Percentiles rank a stretch among this genome's conserved stretches.
These are phyloP conservation scores for Saccostrea glomerata DNA, from an alignment of 1,140 invertebrate genomes.

Conservation along the genomic window DNA sequence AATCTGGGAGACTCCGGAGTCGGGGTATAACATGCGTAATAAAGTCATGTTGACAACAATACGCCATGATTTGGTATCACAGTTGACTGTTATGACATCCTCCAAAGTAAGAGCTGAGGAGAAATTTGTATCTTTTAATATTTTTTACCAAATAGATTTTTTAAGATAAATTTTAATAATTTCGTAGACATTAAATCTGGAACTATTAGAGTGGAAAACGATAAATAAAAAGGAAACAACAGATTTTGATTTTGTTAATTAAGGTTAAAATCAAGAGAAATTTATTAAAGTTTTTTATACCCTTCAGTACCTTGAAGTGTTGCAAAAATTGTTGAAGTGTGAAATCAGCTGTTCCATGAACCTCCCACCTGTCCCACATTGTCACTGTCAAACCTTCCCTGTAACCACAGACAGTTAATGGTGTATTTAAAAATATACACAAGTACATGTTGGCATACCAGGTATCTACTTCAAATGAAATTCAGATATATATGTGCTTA, in stretches of 20 bases:
- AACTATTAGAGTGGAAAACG: too few species aligned
- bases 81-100: conserved; percentile 41
- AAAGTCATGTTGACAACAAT: conserved; percentile 52
- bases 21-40: conserved; percentile 40
- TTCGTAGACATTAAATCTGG: too few species aligned
- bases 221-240: too few species aligned
- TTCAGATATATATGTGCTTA: neutral
- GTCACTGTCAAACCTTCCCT: conserved; percentile 75
- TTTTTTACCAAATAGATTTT: neutral
- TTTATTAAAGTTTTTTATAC: too few species aligned
- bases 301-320: conserved; percentile 71
- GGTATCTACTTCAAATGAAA: neutral
- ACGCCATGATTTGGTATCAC: conserved; percentile 45
- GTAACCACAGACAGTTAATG: conserved; percentile 44
- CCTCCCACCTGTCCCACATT: conserved; percentile 78
- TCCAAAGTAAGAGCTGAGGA: conserved; percentile 45
- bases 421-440: too few species aligned
- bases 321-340: conserved; percentile 77
- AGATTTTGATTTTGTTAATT: too few species aligned
- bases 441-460: neutral
- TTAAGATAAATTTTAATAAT: too few species aligned
- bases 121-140: neutral
- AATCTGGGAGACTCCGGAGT: conserved; percentile 46
- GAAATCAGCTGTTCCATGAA: conserved; percentile 72
- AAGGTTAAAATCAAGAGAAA: too few species aligned